phyloP scores from a whole-genome alignment of 2,888 invertebrate genomes.

The Machimus atricapillus region DNA sequence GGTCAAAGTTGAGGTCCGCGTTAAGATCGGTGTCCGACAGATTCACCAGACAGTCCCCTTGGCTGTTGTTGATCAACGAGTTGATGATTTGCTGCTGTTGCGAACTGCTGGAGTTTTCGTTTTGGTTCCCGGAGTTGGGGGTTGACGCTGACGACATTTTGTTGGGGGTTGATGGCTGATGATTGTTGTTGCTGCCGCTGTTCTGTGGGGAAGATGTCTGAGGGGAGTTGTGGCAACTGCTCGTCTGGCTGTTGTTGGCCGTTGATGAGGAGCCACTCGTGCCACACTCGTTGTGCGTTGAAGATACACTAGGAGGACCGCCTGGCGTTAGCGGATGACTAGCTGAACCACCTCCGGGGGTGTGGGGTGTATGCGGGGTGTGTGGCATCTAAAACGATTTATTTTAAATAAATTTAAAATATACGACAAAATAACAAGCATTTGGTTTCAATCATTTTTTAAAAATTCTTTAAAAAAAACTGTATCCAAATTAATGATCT shows the following conservation, averaged over 20 bases:
- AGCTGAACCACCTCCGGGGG: slow-evolving; percentile 74
- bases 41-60: slow-evolving; percentile 55
- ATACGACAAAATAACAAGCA: no score
- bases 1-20: slow-evolving; percentile 91
- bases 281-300: slow-evolving; percentile 64
- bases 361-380: slow-evolving; percentile 81
- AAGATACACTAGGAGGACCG: slow-evolving; percentile 83
- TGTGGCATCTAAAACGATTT: slow-evolving; percentile 72
- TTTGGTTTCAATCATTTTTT: no score
- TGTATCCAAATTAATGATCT: no score
- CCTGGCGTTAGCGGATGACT: slow-evolving; percentile 77
- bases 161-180: slow-evolving; percentile 52
- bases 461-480: no score
- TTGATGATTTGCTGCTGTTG: slow-evolving; percentile 58
- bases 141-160: slow-evolving; percentile 58
- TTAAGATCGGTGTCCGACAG: slow-evolving; percentile 78
- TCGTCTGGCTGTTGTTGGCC: slow-evolving; percentile 50
- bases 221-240: slow-evolving; percentile 62
- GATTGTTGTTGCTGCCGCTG: slow-evolving; percentile 44
- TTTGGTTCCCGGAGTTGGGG: slow-evolving; percentile 54
- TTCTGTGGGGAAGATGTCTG: slow-evolving; percentile 57
- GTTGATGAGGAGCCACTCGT: slow-evolving; percentile 49
- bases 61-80: slow-evolving; percentile 55
- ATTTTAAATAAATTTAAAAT: not conserved
- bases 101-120: slow-evolving; percentile 53